A percentile compares a stretch with the other conserved stretches of the same genome.
These are phyloP conservation scores for Enteromius mattozi DNA, from an alignment of 2,797 vertebrate species.

Conservation along the genomic window DNA sequence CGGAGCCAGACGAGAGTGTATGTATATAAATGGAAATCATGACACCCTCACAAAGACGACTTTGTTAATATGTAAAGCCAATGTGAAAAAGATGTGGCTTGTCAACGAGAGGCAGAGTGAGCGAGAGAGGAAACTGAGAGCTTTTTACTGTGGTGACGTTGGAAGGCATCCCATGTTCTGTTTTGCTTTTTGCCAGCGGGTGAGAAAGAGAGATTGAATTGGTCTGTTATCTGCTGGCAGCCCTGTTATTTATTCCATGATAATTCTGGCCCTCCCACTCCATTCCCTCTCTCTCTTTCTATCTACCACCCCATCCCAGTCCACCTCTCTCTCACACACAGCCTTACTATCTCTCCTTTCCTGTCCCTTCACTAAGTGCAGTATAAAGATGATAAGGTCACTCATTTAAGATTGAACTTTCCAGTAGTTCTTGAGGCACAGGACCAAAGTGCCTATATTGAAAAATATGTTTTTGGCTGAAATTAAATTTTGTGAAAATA, in stretches of 20 bases:
- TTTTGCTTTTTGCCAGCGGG: slow-evolving; percentile 63
- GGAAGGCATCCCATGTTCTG: slow-evolving; percentile 59
- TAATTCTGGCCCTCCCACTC: slow-evolving; percentile 70
- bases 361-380: slow-evolving; percentile 4
- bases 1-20: slow-evolving; percentile 8
- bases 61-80: slow-evolving; percentile 74
- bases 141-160: slow-evolving; percentile 59
- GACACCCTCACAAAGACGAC: slow-evolving; percentile 57
- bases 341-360: slow-evolving; percentile 18
- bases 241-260: slow-evolving; percentile 71
- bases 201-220: slow-evolving; percentile 69
- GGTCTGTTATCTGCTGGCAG: slow-evolving; percentile 69
- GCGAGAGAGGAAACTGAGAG: slow-evolving; percentile 32
- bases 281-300: slow-evolving; percentile 20
- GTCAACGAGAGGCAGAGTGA: slow-evolving; percentile 59
- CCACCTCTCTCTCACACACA: slow-evolving; percentile 7
- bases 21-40: slow-evolving; percentile 59
- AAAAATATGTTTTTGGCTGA: background rate
- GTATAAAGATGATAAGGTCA: slow-evolving; percentile 36
- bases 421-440: slow-evolving; percentile 17
- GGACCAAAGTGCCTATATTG: background rate
- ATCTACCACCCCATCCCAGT: slow-evolving; percentile 2
- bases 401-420: slow-evolving; percentile 5
- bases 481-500: no score
- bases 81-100: slow-evolving; percentile 67